phyloP scores from a whole-genome alignment of 1,140 invertebrate genomes.

The Calliopsis andreniformis region DNA sequence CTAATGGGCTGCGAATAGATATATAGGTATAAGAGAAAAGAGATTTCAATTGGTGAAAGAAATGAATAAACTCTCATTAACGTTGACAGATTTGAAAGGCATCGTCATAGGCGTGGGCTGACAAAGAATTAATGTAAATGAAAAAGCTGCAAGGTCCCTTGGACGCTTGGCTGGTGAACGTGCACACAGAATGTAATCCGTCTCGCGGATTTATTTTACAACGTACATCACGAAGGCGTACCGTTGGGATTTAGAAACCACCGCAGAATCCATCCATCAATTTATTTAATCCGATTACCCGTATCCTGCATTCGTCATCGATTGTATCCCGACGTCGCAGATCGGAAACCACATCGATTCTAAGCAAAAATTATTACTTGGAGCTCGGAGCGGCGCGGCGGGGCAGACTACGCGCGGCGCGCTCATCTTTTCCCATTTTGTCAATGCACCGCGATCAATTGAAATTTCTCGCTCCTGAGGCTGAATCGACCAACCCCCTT shows the following conservation, averaged over 20 bases:
- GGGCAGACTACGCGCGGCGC: neutral
- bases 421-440: slow-evolving; percentile 10
- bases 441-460: neutral
- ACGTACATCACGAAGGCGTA: slow-evolving; percentile 63
- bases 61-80: no score
- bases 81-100: no score
- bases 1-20: no score
- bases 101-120: no score
- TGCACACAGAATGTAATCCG: slow-evolving; percentile 59
- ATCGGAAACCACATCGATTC: slow-evolving; percentile 46
- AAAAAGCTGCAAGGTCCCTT: no score
- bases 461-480: neutral
- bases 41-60: no score
- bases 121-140: slow-evolving; percentile 63
- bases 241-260: slow-evolving; percentile 66
- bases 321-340: slow-evolving; percentile 57
- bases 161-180: no score
- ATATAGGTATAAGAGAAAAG: no score
- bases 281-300: slow-evolving; percentile 77
- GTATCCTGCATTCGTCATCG: slow-evolving; percentile 73
- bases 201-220: slow-evolving; percentile 73
- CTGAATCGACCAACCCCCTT: no score
- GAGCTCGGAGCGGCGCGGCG: neutral
- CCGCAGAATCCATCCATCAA: slow-evolving; percentile 71
- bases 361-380: slow-evolving; percentile 54